Base-by-base conservation (phyloP, 2,888 invertebrate genomes). In the Azorinus chamasolen region DNA sequence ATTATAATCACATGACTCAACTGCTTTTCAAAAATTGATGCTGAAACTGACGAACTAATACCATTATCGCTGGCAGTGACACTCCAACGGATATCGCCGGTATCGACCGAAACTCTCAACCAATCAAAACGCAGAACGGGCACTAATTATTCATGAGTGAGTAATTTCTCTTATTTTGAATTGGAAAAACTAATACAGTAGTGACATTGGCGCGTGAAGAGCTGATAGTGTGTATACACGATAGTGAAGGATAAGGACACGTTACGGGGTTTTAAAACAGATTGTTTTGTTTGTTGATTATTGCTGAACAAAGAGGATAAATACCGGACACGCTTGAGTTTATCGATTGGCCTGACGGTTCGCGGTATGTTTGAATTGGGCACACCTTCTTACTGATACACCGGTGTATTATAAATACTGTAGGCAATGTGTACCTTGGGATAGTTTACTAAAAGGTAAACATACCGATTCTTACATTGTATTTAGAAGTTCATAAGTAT, bases 51-150 rank as follows among this genome's bases (percentile, higher is more conserved):
- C n/a, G n/a, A 45, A 14, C 45, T 20, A 45, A n/a, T 18, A 18
- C 16, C 32, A 10, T 8, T 54, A 20, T 54, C 20, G 27, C 37
- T 43, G 41, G 45, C 25, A 41, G 16, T 43, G 22, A 57, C 24
- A 24, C 25, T 58, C 43, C 12, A 24, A 12, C 25, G 43, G 24
- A 20, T 14, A 43, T 58, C 43, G 41, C 57, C 72, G 77, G 68
- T 77, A 76, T 80, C 80, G 80, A 75, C 65, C 64, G 57, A 68
- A 73, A 24, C n/a, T 20, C 46, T 41, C 45, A 43, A 48, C 81
- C 81, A 74, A 77, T 81, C 77, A 74, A 41, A 53, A 39, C 6
- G 20, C 51, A 53, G 37, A 41, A 64, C 66, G 66, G 57, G 63
- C 57, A 50, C 32, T 58, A 64, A 66, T 61, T 66, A 74, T 77